Base-by-base conservation (phyloP, 1,140 invertebrate species). In the Drosophila hydei region DNA sequence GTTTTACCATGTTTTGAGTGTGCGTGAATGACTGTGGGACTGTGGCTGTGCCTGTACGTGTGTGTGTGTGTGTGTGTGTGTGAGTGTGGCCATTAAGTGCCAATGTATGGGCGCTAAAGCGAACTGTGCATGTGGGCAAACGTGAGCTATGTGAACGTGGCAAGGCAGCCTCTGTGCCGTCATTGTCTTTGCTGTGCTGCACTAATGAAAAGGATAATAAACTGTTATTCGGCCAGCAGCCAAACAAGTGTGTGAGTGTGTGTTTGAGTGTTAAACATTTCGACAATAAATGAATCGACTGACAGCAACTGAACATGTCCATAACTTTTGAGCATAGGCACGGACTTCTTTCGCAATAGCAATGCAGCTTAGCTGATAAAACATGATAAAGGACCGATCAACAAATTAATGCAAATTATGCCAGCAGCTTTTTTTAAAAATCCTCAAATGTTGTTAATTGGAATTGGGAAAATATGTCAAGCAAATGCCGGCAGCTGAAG, bases 141-240 rank as follows among this genome's bases (percentile, higher is more conserved):
- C 30, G 30, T 45, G 45, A 36, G 16, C 12, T 5, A 16, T 2
- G 18, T 12, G 65, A 45, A 65, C 40, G 58, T 47, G 38, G 25
- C 45, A 25, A 14, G 43, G 43, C 25, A 33, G 67, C 48, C 61
- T 63, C 51, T 79, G 51, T 45, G 52, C 43, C 27, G 12, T 36
- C 18, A n/a, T 48, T 38, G 65, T 52, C 61, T 52, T 54, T 43
- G n/a, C 59, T 63, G 63, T 72, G 64, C 33, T 51, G 14, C 61
- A 40, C 72, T 79, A 84, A 84, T 84, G 68, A 81, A 81, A 81
- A 75, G 74, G 21, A 79, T 85, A 79, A 84, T 84, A 74, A 84
- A 76, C 72, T 77, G 59, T 60, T 74, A 62, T 47, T 59, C 43
- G 54, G 52, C 38, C 42, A 19, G 55, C 51, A 40, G n/a, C 14